A percentile compares a stretch with the other conserved stretches of the same genome.
phyloP scores from a whole-genome alignment of 1,140 invertebrate genomes.

The Drosophila tropicalis region DNA sequence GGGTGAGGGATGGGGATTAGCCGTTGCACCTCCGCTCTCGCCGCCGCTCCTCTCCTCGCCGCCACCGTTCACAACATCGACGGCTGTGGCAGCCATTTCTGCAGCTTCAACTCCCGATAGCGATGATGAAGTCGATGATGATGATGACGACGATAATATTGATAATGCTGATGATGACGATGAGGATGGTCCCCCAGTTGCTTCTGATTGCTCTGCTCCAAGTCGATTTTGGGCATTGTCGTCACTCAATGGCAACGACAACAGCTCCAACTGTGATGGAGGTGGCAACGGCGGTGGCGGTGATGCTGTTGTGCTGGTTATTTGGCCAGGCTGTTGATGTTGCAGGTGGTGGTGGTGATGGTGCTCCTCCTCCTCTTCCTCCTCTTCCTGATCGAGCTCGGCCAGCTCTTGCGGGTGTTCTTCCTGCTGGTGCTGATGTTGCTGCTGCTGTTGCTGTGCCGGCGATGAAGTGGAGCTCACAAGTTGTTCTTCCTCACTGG shows the following conservation, averaged over 20 bases:
- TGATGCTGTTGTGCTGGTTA: conserved; percentile 77
- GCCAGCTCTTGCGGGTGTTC: conserved; percentile 21
- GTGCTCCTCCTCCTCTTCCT: conserved; percentile 32
- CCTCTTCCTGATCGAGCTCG: background rate
- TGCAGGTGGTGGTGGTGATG: conserved; percentile 31
- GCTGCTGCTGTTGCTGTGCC: conserved; percentile 54
- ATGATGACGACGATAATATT: conserved; percentile 19
- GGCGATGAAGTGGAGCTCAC: conserved; percentile 73
- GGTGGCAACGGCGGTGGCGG: conserved; percentile 53
- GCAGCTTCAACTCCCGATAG: conserved; percentile 25
- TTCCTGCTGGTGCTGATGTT: conserved; percentile 37
- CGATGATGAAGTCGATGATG: conserved; percentile 30
- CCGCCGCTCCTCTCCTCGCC: conserved; percentile 9
- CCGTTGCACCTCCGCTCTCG: conserved; percentile 28
- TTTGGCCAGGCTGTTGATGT: conserved; percentile 58
- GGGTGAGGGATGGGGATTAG: conserved; percentile 25
- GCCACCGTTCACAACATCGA: conserved; percentile 62
- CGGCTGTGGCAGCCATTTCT: conserved; percentile 63
- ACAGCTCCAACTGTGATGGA: conserved; percentile 21
- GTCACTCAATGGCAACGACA: conserved; percentile 25
- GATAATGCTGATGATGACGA: conserved; percentile 27
- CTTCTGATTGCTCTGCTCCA: conserved; percentile 42
- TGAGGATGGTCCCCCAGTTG: conserved; percentile 32
- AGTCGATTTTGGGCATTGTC: conserved; percentile 49
- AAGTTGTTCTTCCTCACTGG: conserved; percentile 55